Conservation (phyloP, 2,797 vertebrate species). For the Tragopan temminckii region DNA sequence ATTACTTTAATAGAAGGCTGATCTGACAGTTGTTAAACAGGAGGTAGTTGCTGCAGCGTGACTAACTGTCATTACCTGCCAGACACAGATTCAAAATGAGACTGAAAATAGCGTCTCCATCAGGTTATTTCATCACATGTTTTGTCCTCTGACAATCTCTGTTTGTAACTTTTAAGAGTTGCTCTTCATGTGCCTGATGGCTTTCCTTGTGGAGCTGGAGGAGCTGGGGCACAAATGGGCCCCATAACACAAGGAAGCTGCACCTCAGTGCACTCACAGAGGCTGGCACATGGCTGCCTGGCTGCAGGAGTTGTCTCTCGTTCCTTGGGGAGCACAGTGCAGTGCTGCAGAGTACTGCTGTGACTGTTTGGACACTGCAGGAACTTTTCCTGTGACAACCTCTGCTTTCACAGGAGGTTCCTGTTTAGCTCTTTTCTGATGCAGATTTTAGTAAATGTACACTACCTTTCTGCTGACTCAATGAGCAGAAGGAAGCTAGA, state of each 20-base stretch:
- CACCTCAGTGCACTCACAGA: not conserved
- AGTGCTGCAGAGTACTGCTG: not conserved
- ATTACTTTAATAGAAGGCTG: constrained; percentile 42
- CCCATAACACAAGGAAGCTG: not conserved
- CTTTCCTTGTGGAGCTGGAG: not conserved
- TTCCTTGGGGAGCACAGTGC: not conserved
- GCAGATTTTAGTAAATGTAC: not conserved
- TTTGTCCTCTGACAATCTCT: not conserved
- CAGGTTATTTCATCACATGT: not conserved
- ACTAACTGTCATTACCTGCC: constrained; percentile 1
- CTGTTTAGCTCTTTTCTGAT: not conserved
- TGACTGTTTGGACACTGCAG: not conserved
- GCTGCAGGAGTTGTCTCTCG: not conserved
- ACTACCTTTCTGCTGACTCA: not conserved
- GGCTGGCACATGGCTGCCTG: not conserved
- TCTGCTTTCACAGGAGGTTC: not conserved
- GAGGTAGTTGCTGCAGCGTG: not conserved
- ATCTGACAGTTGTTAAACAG: not conserved
- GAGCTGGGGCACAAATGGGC: not conserved
- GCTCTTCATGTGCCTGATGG: fast-evolving
- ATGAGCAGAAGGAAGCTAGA: not conserved
- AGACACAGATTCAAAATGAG: not conserved
- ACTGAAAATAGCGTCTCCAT: not conserved
- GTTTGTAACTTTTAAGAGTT: not conserved
- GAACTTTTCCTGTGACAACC: not conserved